phyloP scores from a whole-genome alignment of 2,888 invertebrate species.

The Cerastis leucographa region DNA sequence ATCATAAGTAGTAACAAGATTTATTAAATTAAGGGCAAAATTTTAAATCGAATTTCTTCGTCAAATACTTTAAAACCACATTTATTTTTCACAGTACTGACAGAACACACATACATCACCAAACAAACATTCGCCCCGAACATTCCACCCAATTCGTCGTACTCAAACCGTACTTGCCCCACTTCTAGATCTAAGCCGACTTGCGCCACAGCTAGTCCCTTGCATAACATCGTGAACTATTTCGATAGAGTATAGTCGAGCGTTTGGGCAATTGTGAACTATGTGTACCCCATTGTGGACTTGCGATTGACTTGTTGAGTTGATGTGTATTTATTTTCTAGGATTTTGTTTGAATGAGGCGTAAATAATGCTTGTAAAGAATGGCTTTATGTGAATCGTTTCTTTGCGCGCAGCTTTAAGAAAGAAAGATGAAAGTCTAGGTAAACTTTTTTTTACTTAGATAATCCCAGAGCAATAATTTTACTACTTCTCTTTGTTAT shows the following conservation, averaged over 20 bases:
- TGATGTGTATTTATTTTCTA: slow-evolving; percentile 23
- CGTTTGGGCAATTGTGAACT: slow-evolving; percentile 72
- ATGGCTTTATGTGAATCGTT: background rate
- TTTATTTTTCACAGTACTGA: background rate
- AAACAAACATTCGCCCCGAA: slow-evolving; percentile 35
- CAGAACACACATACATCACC: background rate
- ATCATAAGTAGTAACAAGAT: background rate
- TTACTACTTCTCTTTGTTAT: background rate
- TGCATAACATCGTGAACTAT: slow-evolving; percentile 87
- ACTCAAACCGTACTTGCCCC: slow-evolving; percentile 79
- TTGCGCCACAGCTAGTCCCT: slow-evolving; percentile 83
- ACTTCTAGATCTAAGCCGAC: slow-evolving; percentile 82
- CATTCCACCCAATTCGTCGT: slow-evolving; percentile 70
- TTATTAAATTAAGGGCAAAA: background rate
- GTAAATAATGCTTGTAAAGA: background rate
- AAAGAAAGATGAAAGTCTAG: background rate
- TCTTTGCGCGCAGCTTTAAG: background rate
- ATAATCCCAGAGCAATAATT: background rate
- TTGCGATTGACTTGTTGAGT: slow-evolving; percentile 23
- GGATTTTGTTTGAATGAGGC: background rate
- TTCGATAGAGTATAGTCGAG: slow-evolving; percentile 81
- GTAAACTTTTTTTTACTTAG: too few species aligned
- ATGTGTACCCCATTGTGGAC: slow-evolving; percentile 59
- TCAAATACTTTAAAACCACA: background rate
- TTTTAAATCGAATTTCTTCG: background rate